A percentile compares a stretch with the other conserved stretches of the same genome.
Conservation (phyloP, 2,888 invertebrate genomes). For the Ceramica pisi region DNA sequence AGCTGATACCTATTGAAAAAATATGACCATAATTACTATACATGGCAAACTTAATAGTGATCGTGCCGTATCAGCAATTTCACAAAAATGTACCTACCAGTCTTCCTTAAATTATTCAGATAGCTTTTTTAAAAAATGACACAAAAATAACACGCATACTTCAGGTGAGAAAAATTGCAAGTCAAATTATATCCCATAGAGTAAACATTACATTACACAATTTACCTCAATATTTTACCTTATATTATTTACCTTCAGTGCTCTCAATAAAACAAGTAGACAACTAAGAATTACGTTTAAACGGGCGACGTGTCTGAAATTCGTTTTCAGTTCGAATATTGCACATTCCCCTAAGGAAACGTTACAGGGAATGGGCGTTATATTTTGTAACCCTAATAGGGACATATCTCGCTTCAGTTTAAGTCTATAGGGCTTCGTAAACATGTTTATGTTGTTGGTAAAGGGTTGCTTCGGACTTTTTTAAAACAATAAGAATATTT, state of each 20-base stretch:
- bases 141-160: neutral
- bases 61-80: conserved; percentile 16
- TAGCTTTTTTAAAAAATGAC: neutral
- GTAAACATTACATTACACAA: conserved; percentile 14
- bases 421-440: conserved; percentile 69
- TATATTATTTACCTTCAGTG: conserved; percentile 33
- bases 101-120: neutral
- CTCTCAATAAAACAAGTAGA: conserved; percentile 46
- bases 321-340: conserved; percentile 70
- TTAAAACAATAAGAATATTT: neutral
- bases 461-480: conserved; percentile 11
- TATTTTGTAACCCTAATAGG: conserved; percentile 77
- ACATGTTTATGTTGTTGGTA: conserved; percentile 63
- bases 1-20: too few relatives aligned
- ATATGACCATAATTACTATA: neutral
- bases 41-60: neutral
- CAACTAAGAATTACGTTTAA: conserved; percentile 68
- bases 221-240: conserved; percentile 33
- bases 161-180: neutral
- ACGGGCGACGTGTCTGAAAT: conserved; percentile 68
- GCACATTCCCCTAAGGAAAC: conserved; percentile 72
- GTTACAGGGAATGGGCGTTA: conserved; percentile 74
- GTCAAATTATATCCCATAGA: neutral
- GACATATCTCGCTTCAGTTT: conserved; percentile 69
- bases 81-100: neutral